Evolutionary conservation across 2,113 vertebrate species (phyloP).

Genomic region (Edolisoma coerulescens): DNA sequence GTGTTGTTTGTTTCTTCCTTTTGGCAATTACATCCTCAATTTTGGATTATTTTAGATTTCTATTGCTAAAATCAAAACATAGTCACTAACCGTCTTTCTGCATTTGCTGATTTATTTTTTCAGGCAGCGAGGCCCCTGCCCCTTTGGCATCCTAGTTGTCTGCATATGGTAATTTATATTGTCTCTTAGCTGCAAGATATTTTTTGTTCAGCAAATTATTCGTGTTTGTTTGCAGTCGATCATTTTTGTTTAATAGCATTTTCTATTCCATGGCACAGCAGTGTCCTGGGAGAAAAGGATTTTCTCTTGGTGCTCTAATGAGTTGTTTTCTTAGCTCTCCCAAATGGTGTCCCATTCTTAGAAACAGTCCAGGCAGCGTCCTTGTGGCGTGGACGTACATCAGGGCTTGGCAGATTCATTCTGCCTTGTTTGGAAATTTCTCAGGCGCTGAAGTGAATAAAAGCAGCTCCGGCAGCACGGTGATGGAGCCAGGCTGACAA

Average conservation of each 20-base stretch:
- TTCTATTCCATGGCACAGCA: neutral
- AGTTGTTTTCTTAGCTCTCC: slow-evolving; percentile 16
- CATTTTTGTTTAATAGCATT: slow-evolving; percentile 10
- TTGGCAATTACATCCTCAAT: neutral
- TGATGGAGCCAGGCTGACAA: neutral
- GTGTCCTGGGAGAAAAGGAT: neutral
- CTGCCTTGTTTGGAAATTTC: neutral
- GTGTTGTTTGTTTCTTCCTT: slow-evolving; percentile 21
- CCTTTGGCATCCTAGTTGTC: neutral
- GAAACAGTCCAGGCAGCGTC: neutral
- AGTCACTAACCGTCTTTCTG: neutral
- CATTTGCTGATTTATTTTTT: neutral
- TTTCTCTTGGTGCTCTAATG: slow-evolving; percentile 21
- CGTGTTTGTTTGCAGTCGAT: neutral
- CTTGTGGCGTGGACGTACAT: neutral
- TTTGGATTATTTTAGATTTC: slow-evolving; percentile 14
- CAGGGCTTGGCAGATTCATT: neutral
- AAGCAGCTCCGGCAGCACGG: neutral
- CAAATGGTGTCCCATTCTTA: neutral
- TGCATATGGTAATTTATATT: neutral
- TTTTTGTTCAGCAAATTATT: slow-evolving; percentile 18
- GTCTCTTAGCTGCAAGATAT: neutral
- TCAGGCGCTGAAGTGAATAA: neutral
- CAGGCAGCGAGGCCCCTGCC: neutral
- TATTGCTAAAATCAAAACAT: neutral